A percentile compares a stretch with the other conserved stretches of the same genome.
Evolutionary conservation across 2,113 vertebrate species (phyloP).

Genomic region (Dendrocopos noguchii): DNA sequence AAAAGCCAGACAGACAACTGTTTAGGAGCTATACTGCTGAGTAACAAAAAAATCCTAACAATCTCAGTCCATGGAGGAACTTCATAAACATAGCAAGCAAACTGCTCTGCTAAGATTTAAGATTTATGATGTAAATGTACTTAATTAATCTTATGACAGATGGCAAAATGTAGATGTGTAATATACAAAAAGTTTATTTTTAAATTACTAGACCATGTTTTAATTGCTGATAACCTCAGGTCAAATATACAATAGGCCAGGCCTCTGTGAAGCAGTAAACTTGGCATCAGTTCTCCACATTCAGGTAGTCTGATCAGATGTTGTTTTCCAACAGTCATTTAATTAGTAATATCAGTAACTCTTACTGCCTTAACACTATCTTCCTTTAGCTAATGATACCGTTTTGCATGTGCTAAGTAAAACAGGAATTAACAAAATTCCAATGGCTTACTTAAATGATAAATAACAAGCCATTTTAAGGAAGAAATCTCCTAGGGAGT

Average conservation of each 20-base stretch:
- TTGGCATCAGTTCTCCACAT: slow-evolving; percentile 26
- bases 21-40: background rate
- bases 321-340: slow-evolving; percentile 58
- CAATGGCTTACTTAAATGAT: slow-evolving; percentile 76
- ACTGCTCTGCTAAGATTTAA: background rate
- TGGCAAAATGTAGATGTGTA: background rate
- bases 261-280: background rate
- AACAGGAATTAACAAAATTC: slow-evolving; percentile 84
- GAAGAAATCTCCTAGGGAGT: slow-evolving; percentile 78
- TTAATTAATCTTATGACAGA: background rate
- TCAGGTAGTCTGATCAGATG: slow-evolving; percentile 5
- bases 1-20: background rate
- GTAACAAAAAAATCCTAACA: background rate
- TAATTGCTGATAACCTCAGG: slow-evolving; percentile 19
- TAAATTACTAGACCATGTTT: slow-evolving; percentile 43
- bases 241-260: slow-evolving; percentile 48
- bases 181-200: slow-evolving; percentile 46
- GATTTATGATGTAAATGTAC: background rate
- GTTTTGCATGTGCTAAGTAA: slow-evolving; percentile 71
- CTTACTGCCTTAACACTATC: slow-evolving; percentile 57
- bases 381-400: slow-evolving; percentile 65
- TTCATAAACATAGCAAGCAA: background rate
- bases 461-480: slow-evolving; percentile 79
- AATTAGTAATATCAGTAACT: slow-evolving; percentile 55
- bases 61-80: background rate